Base-by-base conservation (phyloP, 2,888 invertebrate species). In the Dryobotodes eremita region DNA sequence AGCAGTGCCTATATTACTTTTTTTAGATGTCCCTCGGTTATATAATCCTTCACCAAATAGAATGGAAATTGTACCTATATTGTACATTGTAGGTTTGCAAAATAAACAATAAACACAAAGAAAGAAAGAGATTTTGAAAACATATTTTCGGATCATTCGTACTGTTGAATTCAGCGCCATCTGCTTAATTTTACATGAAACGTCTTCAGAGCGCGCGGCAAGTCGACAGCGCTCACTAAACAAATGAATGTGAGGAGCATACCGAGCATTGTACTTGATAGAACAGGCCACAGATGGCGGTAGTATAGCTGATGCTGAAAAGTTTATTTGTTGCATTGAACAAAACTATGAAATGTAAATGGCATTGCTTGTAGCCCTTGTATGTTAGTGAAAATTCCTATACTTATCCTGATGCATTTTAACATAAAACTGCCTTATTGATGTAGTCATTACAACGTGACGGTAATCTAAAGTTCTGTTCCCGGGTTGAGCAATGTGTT, bases 211-310 rank as follows among this genome's bases (percentile, higher is more conserved):
- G n/a, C 20, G n/a, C 15, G 20, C 6, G 31, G 50, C 15, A 7
- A 74, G 36, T 57, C 53, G 26, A 80, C 48, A 26, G 8, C 36
- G n/a, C n/a, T 20, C 13, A 31, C 15, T 42, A 36, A 65, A 66
- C 17, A 55, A 62, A 42, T 73, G 0, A 75, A n/a, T 42, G 11
- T 20, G 36, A n/a, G n/a, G 8, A 46, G 15, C 55, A 13, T 8
- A n/a, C 26, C 1, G 36, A 75, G 11, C 62, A 42, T 23, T 55
- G 23, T 81, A n/a, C 17, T 81, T 81, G 8, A 15, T 6, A 1
- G 8, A 20, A n/a, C 0, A 31, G 20, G 31, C 75, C 48, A 80
- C 31, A 80, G 80, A 75, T 81, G 82, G 82, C 82, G 68, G 15
- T 64, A 62, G 50, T 50, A n/a, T 62, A 36, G 20, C n/a, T 57